phyloP scores from a whole-genome alignment of 1,140 invertebrate genomes.

The Phymorhynchus buccinoides region DNA sequence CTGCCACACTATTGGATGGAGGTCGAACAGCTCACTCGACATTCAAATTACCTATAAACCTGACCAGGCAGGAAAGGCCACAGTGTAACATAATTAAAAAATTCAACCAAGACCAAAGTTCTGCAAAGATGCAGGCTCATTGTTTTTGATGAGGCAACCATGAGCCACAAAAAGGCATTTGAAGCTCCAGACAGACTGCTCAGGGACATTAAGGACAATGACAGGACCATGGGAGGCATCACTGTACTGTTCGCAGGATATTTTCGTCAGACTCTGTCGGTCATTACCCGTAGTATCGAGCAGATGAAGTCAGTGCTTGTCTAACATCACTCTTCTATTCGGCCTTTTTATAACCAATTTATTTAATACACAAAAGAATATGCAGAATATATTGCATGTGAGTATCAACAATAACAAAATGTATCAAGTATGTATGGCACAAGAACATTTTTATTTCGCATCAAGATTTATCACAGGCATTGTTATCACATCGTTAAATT shows the following conservation, averaged over 20 bases:
- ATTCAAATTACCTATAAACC: conserved; percentile 44
- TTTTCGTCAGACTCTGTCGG: conserved; percentile 34
- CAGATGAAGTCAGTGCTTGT: conserved; percentile 51
- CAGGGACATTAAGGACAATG: conserved; percentile 46
- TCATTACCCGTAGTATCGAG: conserved; percentile 14
- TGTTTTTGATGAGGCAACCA: conserved; percentile 61
- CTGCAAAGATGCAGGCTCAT: conserved; percentile 42
- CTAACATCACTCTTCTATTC: conserved; percentile 57
- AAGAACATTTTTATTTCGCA: too few relatives aligned
- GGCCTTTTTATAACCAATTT: conserved; percentile 12
- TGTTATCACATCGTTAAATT: too few relatives aligned
- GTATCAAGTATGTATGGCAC: too few relatives aligned
- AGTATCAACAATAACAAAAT: too few relatives aligned
- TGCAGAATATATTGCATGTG: too few relatives aligned
- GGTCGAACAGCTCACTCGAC: conserved; percentile 53
- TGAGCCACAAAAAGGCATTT: conserved; percentile 51
- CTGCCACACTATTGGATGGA: conserved; percentile 56
- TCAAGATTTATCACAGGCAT: too few relatives aligned
- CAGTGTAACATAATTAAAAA: conserved; percentile 14
- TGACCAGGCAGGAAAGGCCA: conserved; percentile 30
- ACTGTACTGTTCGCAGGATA: conserved; percentile 58
- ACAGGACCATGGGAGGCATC: conserved; percentile 46
- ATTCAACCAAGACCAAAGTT: background rate
- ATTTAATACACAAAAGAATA: too few relatives aligned
- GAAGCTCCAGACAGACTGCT: conserved; percentile 49